Evolutionary conservation across 2,113 vertebrate genomes (phyloP).

Genomic region (Archilochus colubris): DNA sequence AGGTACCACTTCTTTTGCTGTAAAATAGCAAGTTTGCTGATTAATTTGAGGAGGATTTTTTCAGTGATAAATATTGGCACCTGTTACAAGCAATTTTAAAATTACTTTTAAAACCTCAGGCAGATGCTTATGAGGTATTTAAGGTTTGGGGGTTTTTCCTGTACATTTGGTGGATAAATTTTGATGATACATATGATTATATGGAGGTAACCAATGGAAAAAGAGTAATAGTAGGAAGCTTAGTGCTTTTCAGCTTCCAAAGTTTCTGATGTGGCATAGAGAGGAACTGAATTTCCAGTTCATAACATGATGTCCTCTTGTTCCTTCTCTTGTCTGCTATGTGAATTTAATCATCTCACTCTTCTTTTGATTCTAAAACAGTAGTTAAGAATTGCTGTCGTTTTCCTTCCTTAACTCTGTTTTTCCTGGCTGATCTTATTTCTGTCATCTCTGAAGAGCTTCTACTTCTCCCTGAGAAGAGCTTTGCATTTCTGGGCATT

Average conservation of each 20-base stretch:
- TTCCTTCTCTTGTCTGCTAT: background rate
- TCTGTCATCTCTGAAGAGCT: background rate
- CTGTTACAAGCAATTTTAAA: background rate
- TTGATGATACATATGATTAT: background rate
- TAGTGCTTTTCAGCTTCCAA: background rate
- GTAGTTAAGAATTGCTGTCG: background rate
- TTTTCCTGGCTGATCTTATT: background rate
- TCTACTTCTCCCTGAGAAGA: background rate
- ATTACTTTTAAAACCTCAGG: background rate
- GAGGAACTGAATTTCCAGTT: background rate
- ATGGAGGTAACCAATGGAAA: background rate
- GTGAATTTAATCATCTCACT: background rate
- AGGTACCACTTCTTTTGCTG: background rate
- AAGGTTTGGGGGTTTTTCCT: accelerated
- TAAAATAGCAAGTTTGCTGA: background rate
- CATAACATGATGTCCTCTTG: background rate
- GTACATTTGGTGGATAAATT: background rate
- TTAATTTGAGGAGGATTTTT: background rate
- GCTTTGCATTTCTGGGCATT: background rate
- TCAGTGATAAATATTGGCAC: background rate
- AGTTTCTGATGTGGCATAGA: background rate
- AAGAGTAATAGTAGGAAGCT: background rate
- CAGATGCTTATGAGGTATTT: background rate
- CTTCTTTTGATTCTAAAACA: background rate
- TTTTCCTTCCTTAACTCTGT: background rate